Conservation (phyloP, 2,113 vertebrate species). For the Zootoca vivipara region DNA sequence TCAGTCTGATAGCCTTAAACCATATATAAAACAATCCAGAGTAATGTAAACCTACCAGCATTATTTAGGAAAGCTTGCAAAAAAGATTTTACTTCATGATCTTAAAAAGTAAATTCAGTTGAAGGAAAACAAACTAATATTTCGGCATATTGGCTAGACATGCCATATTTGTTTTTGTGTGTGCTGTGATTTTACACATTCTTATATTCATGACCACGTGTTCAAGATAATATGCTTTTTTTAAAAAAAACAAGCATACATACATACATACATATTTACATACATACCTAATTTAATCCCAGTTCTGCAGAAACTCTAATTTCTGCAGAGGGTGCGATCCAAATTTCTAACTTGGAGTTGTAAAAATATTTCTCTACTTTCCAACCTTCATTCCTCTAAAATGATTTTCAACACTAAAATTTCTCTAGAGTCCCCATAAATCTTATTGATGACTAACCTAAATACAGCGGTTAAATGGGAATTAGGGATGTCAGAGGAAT, state of each 20-base stretch:
- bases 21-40: background rate
- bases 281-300: background rate
- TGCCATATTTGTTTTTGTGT: no score
- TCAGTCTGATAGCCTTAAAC: background rate
- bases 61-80: background rate
- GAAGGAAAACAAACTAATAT: background rate
- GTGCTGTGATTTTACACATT: background rate
- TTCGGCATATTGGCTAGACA: background rate
- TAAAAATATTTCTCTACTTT: background rate
- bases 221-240: background rate
- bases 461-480: no score
- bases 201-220: background rate
- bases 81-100: constrained; percentile 9
- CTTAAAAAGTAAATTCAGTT: background rate
- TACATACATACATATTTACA: no score
- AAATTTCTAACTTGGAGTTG: background rate
- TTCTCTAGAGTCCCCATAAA: background rate
- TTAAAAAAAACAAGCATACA: background rate
- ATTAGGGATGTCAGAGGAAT: no score
- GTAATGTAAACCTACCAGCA: background rate
- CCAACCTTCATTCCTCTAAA: background rate
- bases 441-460: background rate
- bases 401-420: background rate
- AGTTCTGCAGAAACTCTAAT: background rate
- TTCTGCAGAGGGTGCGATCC: background rate